These are phyloP conservation scores for Arctopsyche grandis DNA, from an alignment of 1,140 invertebrate species.

Conservation along the genomic window DNA sequence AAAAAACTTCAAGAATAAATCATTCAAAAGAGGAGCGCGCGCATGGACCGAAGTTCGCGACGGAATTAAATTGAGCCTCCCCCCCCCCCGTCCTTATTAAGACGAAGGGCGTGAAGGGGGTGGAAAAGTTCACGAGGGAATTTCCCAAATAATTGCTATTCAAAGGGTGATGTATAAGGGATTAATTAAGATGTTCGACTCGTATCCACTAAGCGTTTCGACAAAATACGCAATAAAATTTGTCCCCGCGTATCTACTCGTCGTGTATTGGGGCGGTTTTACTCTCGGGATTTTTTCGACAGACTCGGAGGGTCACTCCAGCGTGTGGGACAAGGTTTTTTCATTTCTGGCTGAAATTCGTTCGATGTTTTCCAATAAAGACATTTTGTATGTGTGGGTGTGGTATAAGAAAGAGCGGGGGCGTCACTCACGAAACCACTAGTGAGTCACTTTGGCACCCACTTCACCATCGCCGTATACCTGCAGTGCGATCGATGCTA, in stretches of 20 bases:
- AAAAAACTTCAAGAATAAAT: constrained; percentile 45
- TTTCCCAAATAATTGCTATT: constrained; percentile 36
- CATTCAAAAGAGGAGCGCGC: constrained; percentile 29
- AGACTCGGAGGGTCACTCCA: not conserved
- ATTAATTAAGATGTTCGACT: constrained; percentile 32
- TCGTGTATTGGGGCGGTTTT: too few species aligned
- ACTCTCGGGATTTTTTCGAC: not conserved
- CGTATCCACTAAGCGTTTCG: not conserved
- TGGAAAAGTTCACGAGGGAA: constrained; percentile 37
- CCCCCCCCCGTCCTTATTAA: not conserved
- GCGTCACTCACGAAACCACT: constrained; percentile 34
- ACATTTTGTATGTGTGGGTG: not conserved
- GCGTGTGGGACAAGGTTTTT: not conserved
- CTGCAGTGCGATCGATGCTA: too few species aligned
- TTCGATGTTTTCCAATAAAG: constrained; percentile 44
- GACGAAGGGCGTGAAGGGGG: not conserved
- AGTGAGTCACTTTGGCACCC: constrained; percentile 1
- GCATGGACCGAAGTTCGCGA: constrained; percentile 25
- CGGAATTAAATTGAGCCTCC: constrained; percentile 41
- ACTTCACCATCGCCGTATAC: not conserved
- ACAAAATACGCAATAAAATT: too few species aligned
- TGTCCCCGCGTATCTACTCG: too few species aligned
- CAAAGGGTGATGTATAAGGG: constrained; percentile 11
- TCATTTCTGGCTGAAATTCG: constrained; percentile 5
- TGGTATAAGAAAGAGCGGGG: constrained; percentile 8